Evolutionary conservation across 2,888 invertebrate genomes (phyloP).

Genomic region (Agrotis clavis): DNA sequence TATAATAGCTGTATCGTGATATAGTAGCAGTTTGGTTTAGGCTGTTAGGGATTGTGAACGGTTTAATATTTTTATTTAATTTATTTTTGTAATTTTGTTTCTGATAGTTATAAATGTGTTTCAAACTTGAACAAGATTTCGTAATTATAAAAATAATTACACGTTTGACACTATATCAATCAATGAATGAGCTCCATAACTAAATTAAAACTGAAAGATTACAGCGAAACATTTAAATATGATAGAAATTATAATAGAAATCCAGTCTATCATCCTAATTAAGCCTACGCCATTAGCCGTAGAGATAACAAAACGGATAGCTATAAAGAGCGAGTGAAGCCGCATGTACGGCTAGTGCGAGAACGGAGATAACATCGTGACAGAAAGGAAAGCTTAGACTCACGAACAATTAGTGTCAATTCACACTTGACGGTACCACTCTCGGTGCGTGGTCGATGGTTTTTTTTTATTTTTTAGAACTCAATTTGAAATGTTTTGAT

Average conservation of each 20-base stretch:
- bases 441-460: constrained; percentile 44
- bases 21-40: neutral
- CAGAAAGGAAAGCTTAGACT: constrained; percentile 71
- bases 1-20: neutral
- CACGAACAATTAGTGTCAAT: constrained; percentile 70
- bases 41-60: neutral
- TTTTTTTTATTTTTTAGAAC: constrained; percentile 59
- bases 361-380: constrained; percentile 67
- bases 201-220: constrained; percentile 31
- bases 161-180: constrained; percentile 8
- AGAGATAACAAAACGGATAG: constrained; percentile 71
- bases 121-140: neutral
- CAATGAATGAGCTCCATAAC: constrained; percentile 11
- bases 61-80: constrained; percentile 3
- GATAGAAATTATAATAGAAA: constrained; percentile 48
- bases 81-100: neutral
- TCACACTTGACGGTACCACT: constrained; percentile 61
- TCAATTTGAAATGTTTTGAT: constrained; percentile 59
- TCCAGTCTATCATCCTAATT: constrained; percentile 59
- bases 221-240: constrained; percentile 37
- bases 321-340: constrained; percentile 68
- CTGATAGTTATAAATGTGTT: neutral
- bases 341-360: constrained; percentile 67
- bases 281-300: constrained; percentile 62
- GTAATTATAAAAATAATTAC: neutral